These are phyloP conservation scores for Atherinomorus stipes DNA, from an alignment of 2,113 vertebrate genomes.

Conservation along the genomic window DNA sequence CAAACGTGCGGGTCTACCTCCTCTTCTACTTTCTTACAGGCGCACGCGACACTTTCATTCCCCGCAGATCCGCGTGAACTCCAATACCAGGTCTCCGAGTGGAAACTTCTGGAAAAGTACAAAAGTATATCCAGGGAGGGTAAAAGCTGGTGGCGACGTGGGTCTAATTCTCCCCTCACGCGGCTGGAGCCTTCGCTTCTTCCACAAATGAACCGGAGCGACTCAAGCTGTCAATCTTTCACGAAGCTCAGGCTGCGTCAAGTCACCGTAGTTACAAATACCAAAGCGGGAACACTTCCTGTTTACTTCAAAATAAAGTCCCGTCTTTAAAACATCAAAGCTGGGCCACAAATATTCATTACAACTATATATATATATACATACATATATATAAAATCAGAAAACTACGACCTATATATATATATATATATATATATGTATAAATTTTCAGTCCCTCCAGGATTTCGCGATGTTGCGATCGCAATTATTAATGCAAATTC, in stretches of 20 bases:
- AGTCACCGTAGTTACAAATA: background rate
- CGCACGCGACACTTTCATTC: conserved; percentile 56
- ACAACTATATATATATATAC: no score
- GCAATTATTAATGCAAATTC: no score
- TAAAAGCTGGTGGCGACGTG: background rate
- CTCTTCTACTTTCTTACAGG: conserved; percentile 55
- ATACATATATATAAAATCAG: no score
- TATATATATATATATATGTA: no score
- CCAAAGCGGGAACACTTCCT: rapidly evolving
- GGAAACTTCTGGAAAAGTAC: conserved; percentile 25
- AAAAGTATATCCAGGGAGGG: conserved; percentile 12
- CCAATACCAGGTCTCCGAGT: background rate
- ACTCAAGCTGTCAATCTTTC: conserved; percentile 79
- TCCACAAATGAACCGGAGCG: conserved; percentile 19
- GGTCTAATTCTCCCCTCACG: conserved; percentile 19
- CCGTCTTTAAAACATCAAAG: no score
- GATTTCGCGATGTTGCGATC: no score
- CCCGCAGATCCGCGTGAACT: background rate
- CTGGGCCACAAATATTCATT: no score
- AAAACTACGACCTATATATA: no score
- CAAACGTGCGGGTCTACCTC: conserved; percentile 67
- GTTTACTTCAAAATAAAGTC: conserved; percentile 57
- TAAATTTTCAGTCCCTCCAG: no score
- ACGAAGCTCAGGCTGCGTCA: conserved; percentile 64
- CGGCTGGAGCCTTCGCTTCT: conserved; percentile 22